A percentile compares a stretch with the other conserved stretches of the same genome.
These are phyloP conservation scores for Brachypalpus laphriformis DNA, from an alignment of 2,888 invertebrate genomes.

Conservation along the genomic window DNA sequence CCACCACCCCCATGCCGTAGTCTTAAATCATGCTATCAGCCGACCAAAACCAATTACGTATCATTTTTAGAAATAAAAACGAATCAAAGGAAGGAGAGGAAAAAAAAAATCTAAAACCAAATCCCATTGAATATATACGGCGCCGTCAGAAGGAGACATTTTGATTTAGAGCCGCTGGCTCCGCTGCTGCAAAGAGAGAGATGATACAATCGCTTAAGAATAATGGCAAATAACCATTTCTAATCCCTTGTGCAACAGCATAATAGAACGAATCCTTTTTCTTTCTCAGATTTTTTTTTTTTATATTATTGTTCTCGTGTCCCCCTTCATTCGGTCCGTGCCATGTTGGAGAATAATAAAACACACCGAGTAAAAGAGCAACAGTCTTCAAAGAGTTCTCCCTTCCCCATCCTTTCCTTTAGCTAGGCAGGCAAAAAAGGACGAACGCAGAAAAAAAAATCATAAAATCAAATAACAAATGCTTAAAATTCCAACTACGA, in stretches of 20 bases:
- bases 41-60: slow-evolving; percentile 72
- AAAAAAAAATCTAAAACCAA: slow-evolving; percentile 43
- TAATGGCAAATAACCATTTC: slow-evolving; percentile 74
- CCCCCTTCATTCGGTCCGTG: slow-evolving; percentile 13
- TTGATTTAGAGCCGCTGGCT: slow-evolving; percentile 65
- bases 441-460: slow-evolving; percentile 53
- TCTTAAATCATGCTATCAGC: slow-evolving; percentile 66
- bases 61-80: slow-evolving; percentile 57
- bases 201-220: slow-evolving; percentile 74
- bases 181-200: slow-evolving; percentile 52
- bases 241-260: slow-evolving; percentile 73
- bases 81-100: background rate
- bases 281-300: slow-evolving; percentile 12
- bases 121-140: slow-evolving; percentile 50
- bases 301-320: slow-evolving; percentile 48
- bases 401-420: background rate
- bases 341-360: slow-evolving; percentile 65
- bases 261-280: slow-evolving; percentile 73
- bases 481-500: slow-evolving; percentile 76
- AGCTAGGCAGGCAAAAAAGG: slow-evolving; percentile 24
- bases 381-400: slow-evolving; percentile 62
- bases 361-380: slow-evolving; percentile 65
- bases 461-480: slow-evolving; percentile 75
- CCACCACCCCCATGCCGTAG: background rate
- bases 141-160: slow-evolving; percentile 61